These are phyloP conservation scores for Epicauta chinensis DNA, from an alignment of 1,140 invertebrate species.

Conservation along the genomic window DNA sequence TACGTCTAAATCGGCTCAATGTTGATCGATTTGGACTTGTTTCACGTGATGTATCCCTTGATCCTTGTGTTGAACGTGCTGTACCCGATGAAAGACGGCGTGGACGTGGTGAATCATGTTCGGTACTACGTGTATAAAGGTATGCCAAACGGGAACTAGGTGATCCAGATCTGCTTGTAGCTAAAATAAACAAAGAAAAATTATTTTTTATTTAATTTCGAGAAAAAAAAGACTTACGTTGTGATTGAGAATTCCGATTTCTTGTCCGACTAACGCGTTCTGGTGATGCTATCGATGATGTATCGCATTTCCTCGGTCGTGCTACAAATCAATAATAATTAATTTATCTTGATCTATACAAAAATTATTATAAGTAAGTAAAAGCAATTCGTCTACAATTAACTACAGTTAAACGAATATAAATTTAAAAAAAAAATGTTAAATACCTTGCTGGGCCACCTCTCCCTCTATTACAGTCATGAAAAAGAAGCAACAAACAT, in stretches of 20 bases:
- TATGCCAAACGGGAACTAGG: constrained; percentile 69
- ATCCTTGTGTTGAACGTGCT: constrained; percentile 58
- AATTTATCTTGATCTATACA: not conserved
- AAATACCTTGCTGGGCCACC: constrained; percentile 50
- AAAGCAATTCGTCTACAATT: too few species aligned
- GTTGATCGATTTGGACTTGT: constrained; percentile 53
- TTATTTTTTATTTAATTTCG: constrained; percentile 8
- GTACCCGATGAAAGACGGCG: constrained; percentile 57
- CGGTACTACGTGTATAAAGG: constrained; percentile 53
- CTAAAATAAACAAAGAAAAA: constrained; percentile 42
- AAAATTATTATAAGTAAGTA: not conserved
- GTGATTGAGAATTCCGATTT: constrained; percentile 70
- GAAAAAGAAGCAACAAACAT: constrained; percentile 38
- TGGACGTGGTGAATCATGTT: constrained; percentile 37
- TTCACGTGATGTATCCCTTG: constrained; percentile 62
- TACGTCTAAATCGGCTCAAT: constrained; percentile 40
- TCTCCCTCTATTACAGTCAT: constrained; percentile 48
- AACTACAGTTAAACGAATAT: too few species aligned
- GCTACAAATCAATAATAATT: constrained; percentile 49
- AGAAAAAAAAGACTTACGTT: constrained; percentile 61
- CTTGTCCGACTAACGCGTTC: constrained; percentile 60
- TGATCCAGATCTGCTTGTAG: constrained; percentile 71
- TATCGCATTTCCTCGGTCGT: constrained; percentile 53
- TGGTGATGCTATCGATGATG: constrained; percentile 48
- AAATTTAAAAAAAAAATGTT: constrained; percentile 19